Conservation (phyloP, 2,113 vertebrate species). For the Narcine bancroftii region DNA sequence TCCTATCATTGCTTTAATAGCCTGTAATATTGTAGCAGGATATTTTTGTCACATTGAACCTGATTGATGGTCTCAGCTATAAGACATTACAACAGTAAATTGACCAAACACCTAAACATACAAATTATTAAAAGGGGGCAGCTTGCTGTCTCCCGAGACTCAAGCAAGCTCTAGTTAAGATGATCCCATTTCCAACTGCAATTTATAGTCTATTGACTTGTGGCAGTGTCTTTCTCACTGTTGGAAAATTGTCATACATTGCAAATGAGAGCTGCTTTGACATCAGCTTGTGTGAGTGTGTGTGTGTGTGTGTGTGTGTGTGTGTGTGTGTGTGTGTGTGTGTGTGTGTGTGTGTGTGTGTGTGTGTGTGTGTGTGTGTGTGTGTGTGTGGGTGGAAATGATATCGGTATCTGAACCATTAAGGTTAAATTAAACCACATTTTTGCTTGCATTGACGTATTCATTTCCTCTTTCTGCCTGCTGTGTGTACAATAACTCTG, state of each 20-base stretch:
- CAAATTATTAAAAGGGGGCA: constrained; percentile 92
- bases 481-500: constrained; percentile 63
- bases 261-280: constrained; percentile 90
- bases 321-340: too few species aligned
- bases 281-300: constrained; percentile 56
- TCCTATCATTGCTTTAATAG: constrained; percentile 80
- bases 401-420: constrained; percentile 63
- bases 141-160: constrained; percentile 58
- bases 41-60: constrained; percentile 65
- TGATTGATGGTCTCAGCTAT: constrained; percentile 80
- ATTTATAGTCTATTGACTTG: constrained; percentile 96
- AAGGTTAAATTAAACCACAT: constrained; percentile 77
- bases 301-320: too few species aligned
- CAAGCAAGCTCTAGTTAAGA: constrained; percentile 80
- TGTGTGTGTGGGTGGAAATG: constrained; percentile 77
- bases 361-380: too few species aligned
- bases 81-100: constrained; percentile 73
- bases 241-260: constrained; percentile 94
- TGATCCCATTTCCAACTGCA: constrained; percentile 77
- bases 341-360: too few species aligned
- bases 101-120: constrained; percentile 88
- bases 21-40: constrained; percentile 71
- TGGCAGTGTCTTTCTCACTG: constrained; percentile 79
- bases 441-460: constrained; percentile 60
- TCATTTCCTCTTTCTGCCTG: constrained; percentile 63